A percentile compares a stretch with the other conserved stretches of the same genome.
Conservation (phyloP, 1,140 invertebrate species). For the Drosophila mauritiana region DNA sequence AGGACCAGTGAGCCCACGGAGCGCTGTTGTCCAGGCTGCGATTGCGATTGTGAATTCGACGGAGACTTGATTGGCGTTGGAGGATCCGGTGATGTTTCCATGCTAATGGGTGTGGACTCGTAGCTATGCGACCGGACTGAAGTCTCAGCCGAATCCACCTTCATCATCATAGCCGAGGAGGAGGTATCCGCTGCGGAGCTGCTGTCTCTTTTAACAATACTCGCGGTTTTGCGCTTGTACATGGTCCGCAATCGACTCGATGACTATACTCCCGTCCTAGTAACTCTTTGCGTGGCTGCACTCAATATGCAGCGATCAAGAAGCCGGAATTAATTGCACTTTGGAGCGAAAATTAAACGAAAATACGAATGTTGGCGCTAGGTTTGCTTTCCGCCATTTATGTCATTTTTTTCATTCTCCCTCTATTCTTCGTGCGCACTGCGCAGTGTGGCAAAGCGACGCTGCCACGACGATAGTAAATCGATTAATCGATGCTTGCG, state of each 20-base stretch:
- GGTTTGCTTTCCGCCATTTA: slow-evolving; percentile 79
- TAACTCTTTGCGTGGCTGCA: slow-evolving; percentile 22
- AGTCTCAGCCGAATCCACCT: slow-evolving; percentile 31
- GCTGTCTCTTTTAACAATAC: slow-evolving; percentile 56
- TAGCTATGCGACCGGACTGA: slow-evolving; percentile 24
- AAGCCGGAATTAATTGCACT: slow-evolving; percentile 27
- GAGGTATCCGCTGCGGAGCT: slow-evolving; percentile 45
- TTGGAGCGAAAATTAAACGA: slow-evolving; percentile 59
- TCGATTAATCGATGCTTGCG: slow-evolving; percentile 28
- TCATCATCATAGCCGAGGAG: slow-evolving; percentile 32
- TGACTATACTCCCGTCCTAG: slow-evolving; percentile 26
- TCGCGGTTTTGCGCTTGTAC: slow-evolving; percentile 71
- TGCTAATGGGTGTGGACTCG: slow-evolving; percentile 21
- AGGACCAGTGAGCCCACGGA: slow-evolving; percentile 76
- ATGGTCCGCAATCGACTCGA: slow-evolving; percentile 53
- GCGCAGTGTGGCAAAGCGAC: slow-evolving; percentile 43
- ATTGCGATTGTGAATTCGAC: slow-evolving; percentile 14
- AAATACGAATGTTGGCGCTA: slow-evolving; percentile 84
- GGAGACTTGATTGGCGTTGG: slow-evolving; percentile 34
- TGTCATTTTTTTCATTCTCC: slow-evolving; percentile 82
- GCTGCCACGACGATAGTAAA: slow-evolving; percentile 22
- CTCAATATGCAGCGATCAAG: slow-evolving; percentile 22
- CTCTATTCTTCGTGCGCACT: slow-evolving; percentile 50
- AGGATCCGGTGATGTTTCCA: slow-evolving; percentile 42
- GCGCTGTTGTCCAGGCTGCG: slow-evolving; percentile 57